These are phyloP conservation scores for Oxyruncus cristatus DNA, from an alignment of 2,113 vertebrate species.

Conservation along the genomic window DNA sequence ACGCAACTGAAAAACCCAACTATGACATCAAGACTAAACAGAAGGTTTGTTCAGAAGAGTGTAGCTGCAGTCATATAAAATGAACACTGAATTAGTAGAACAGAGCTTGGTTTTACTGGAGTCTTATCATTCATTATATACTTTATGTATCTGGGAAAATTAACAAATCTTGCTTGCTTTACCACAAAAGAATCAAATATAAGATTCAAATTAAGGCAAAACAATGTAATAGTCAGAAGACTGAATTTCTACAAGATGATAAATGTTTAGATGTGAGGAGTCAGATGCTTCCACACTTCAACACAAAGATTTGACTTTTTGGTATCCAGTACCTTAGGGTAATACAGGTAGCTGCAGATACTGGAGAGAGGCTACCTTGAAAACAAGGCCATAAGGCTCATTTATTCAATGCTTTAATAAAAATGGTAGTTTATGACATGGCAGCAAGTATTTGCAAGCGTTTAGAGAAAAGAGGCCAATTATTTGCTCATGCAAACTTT, in stretches of 20 bases:
- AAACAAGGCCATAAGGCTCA: neutral
- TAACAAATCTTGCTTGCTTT: neutral
- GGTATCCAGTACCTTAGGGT: neutral
- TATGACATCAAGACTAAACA: neutral
- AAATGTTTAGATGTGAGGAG: neutral
- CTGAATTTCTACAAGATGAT: neutral
- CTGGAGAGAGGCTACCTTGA: neutral
- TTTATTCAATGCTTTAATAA: neutral
- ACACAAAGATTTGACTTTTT: neutral
- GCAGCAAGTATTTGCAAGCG: neutral
- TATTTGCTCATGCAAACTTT: slow-evolving; percentile 53
- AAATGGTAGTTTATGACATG: neutral
- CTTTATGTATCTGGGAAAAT: neutral
- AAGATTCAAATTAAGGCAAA: neutral
- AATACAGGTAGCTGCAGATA: neutral
- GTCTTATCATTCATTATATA: neutral
- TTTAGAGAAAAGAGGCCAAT: neutral
- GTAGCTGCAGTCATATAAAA: neutral
- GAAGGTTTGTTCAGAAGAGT: neutral
- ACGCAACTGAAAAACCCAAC: neutral
- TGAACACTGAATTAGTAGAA: neutral
- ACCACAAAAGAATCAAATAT: neutral
- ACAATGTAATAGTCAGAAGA: neutral
- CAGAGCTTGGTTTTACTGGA: neutral
- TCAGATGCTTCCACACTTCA: neutral